phyloP scores from a whole-genome alignment of 2,888 invertebrate genomes.

The Linyphia triangularis region DNA sequence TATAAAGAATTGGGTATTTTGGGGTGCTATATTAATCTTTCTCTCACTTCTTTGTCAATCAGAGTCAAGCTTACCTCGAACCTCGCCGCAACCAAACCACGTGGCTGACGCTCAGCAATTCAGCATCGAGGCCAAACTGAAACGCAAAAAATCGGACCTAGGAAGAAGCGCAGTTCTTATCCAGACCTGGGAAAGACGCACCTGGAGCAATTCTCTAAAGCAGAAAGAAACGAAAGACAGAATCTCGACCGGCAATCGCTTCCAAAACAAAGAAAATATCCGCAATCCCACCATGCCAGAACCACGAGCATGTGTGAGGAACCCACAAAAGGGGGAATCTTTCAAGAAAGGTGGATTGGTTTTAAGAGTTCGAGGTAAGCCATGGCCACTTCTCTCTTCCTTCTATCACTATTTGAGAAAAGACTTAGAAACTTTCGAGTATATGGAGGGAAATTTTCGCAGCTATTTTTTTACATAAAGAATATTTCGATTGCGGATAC shows the following conservation, averaged over 20 bases:
- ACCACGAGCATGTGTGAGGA: conserved; percentile 17
- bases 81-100: conserved; percentile 31
- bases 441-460: not conserved
- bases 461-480: not conserved
- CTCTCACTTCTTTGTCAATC: not conserved
- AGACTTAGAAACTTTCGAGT: not conserved
- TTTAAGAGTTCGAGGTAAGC: conserved; percentile 66
- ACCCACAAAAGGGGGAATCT: conserved; percentile 30
- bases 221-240: not conserved
- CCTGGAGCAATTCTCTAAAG: conserved; percentile 48
- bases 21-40: too few relatives aligned
- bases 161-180: conserved; percentile 67
- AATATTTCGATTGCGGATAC: not conserved
- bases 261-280: conserved; percentile 45
- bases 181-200: conserved; percentile 70
- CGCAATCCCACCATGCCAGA: conserved; percentile 37
- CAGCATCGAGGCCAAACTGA: conserved; percentile 65
- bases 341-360: conserved; percentile 46
- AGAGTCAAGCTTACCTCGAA: conserved; percentile 57
- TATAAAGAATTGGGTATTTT: too few relatives aligned
- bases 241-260: conserved; percentile 9
- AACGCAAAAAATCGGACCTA: conserved; percentile 53
- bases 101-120: conserved; percentile 58
- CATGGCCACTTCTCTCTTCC: conserved; percentile 17
- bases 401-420: not conserved